Conservation (phyloP, 1,140 invertebrate species). For the Sweltsa coloradensis region DNA sequence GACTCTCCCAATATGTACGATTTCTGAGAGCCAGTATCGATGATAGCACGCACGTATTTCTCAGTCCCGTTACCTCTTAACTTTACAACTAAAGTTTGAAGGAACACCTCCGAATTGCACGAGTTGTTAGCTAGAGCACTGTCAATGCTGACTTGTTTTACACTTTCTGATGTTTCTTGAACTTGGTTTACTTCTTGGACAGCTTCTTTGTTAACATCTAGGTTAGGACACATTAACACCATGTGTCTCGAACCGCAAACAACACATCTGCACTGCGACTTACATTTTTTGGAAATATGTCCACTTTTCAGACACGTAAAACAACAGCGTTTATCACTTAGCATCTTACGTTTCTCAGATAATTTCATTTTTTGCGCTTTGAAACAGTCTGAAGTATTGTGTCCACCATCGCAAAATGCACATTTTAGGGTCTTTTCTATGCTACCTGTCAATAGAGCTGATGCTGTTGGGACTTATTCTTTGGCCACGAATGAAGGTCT, state of each 20-base stretch:
- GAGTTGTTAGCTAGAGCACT: neutral
- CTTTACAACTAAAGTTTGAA: neutral
- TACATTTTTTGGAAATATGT: neutral
- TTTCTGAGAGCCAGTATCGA: neutral
- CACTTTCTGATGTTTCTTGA: too few species aligned
- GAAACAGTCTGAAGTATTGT: neutral
- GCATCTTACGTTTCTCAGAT: neutral
- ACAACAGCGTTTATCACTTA: neutral
- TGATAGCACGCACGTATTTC: neutral
- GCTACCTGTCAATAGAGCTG: neutral
- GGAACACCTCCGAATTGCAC: neutral
- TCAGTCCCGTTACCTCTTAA: neutral
- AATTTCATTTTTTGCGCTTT: neutral
- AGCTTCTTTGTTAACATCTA: neutral
- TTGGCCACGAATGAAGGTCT: neutral
- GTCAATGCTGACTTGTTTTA: too few species aligned
- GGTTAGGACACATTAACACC: neutral
- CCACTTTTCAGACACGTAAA: neutral
- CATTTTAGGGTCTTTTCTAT: neutral
- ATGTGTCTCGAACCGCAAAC: neutral
- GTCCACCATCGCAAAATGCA: neutral
- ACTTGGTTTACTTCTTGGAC: neutral
- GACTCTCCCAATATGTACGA: neutral
- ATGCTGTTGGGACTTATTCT: constrained; percentile 3
- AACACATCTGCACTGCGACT: neutral